These are phyloP conservation scores for Trachymyrmex septentrionalis DNA, from an alignment of 1,140 invertebrate species.

Conservation along the genomic window DNA sequence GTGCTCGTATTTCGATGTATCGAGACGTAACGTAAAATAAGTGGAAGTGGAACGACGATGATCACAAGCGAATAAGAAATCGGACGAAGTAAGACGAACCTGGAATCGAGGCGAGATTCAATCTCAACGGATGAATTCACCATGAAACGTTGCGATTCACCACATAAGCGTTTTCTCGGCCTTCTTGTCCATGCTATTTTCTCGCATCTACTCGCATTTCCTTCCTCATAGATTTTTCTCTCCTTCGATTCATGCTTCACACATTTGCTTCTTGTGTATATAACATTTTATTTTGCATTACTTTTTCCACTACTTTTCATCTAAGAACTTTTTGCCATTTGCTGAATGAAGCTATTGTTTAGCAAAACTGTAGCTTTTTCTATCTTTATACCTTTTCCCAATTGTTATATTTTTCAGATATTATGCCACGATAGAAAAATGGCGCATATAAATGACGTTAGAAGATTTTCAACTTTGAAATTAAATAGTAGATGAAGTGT, in stretches of 20 bases:
- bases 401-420: background rate
- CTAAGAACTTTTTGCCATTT: background rate
- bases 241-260: background rate
- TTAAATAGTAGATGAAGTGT: slow-evolving; percentile 36
- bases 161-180: slow-evolving; percentile 30
- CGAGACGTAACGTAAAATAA: slow-evolving; percentile 35
- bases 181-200: slow-evolving; percentile 35
- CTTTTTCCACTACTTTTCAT: slow-evolving; percentile 4
- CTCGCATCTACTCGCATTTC: slow-evolving; percentile 19
- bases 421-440: background rate
- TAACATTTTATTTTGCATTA: background rate
- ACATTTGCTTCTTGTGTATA: background rate
- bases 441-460: background rate
- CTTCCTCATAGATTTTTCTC: slow-evolving; percentile 22
- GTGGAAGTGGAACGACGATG: slow-evolving; percentile 32
- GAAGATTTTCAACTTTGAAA: background rate
- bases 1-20: background rate
- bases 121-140: slow-evolving; percentile 69
- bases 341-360: background rate
- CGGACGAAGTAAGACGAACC: slow-evolving; percentile 38
- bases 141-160: slow-evolving; percentile 67
- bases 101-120: slow-evolving; percentile 60
- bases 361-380: background rate
- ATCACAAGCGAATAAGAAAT: slow-evolving; percentile 41
- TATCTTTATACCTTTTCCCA: too few species aligned